Conservation (phyloP, 2,113 vertebrate genomes). For the Crotalus viridis region DNA sequence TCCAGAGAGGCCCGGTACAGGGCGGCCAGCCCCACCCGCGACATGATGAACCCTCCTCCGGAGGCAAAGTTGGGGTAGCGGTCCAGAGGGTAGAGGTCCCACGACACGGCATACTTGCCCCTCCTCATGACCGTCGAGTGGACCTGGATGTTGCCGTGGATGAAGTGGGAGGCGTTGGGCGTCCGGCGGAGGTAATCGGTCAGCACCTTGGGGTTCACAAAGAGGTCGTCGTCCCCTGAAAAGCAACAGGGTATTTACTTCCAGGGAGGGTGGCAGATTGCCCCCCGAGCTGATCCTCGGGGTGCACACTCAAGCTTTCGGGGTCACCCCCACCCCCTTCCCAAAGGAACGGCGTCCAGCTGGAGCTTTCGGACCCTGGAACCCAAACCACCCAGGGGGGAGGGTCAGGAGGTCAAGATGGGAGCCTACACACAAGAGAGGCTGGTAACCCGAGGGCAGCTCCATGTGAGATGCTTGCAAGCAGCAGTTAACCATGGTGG, state of each 20-base stretch:
- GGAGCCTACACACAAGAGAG: too few species aligned
- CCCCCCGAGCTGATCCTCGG: fast-evolving
- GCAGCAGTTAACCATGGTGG: too few species aligned
- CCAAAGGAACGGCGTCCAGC: neutral
- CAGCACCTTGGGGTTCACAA: constrained; percentile 13
- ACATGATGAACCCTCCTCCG: constrained; percentile 33
- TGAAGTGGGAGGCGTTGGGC: neutral
- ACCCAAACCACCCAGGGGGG: neutral
- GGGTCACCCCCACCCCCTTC: too few species aligned
- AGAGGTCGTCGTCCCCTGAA: constrained; percentile 34
- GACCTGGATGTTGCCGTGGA: constrained; percentile 5
- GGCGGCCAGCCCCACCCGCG: neutral
- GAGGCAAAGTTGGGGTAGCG: constrained; percentile 26
- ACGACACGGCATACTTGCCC: neutral
- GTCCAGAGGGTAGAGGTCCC: neutral
- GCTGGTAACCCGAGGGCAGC: too few species aligned
- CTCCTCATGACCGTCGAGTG: fast-evolving
- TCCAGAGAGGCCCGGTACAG: neutral
- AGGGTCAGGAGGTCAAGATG: too few species aligned
- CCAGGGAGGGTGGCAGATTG: fast-evolving
- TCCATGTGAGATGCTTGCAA: too few species aligned
- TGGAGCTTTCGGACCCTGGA: neutral
- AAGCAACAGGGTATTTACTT: neutral
- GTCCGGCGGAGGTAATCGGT: neutral
- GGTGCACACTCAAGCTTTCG: too few species aligned